phyloP scores from a whole-genome alignment of 2,113 vertebrate species.

The Lipophrys pholis region DNA sequence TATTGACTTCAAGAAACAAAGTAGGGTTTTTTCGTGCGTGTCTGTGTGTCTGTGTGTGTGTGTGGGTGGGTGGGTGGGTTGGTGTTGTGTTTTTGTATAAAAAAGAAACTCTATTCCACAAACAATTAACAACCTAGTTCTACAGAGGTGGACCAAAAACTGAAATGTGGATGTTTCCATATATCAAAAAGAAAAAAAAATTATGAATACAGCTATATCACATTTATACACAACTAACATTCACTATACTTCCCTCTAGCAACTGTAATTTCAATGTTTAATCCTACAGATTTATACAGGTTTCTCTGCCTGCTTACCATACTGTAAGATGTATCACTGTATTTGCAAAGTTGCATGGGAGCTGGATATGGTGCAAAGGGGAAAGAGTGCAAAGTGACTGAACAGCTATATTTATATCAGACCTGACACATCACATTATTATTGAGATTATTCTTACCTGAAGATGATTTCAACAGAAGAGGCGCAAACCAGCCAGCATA shows the following conservation, averaged over 20 bases:
- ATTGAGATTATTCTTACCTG: slow-evolving; percentile 70
- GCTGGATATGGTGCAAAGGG: not conserved
- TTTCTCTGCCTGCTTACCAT: not conserved
- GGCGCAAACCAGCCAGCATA: slow-evolving; percentile 13
- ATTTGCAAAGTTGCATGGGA: slow-evolving; percentile 24
- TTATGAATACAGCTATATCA: no score
- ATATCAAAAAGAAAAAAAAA: no score
- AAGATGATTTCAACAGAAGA: slow-evolving; percentile 44
- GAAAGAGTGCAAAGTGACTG: not conserved
- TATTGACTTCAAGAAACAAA: no score
- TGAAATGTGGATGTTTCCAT: no score
- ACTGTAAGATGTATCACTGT: slow-evolving; percentile 14
- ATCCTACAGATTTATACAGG: not conserved
- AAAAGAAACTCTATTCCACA: no score
- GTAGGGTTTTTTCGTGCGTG: no score
- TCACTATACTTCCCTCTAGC: not conserved
- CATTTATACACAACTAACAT: no score
- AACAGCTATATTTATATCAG: slow-evolving; percentile 25
- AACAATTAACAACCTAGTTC: no score
- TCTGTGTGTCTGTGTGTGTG: no score
- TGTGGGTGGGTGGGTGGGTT: no score
- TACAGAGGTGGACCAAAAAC: no score
- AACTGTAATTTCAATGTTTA: not conserved
- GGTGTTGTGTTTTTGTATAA: no score
- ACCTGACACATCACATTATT: slow-evolving; percentile 25